Percentiles rank a stretch among this genome's conserved stretches.
These are phyloP conservation scores for Linnaemya tessellans DNA, from an alignment of 2,888 invertebrate genomes.

Conservation along the genomic window DNA sequence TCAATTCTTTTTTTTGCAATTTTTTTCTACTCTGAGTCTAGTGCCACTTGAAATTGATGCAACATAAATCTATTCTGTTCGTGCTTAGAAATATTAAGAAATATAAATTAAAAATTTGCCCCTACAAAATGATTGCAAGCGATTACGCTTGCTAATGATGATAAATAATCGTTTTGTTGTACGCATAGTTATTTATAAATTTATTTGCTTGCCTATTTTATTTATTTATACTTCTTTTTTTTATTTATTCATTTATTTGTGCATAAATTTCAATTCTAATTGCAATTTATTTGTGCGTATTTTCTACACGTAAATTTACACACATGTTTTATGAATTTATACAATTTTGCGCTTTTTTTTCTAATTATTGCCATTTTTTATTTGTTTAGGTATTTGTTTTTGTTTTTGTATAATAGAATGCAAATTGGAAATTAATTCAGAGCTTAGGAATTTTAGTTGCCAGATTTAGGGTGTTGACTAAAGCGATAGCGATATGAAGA, in stretches of 20 bases:
- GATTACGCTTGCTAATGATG: constrained; percentile 32
- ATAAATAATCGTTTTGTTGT: constrained; percentile 38
- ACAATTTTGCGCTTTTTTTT: constrained; percentile 6
- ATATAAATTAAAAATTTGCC: constrained; percentile 42
- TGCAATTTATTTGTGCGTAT: constrained; percentile 60
- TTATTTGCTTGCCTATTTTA: constrained; percentile 20
- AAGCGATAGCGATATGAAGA: background rate
- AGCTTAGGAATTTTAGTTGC: constrained; percentile 50
- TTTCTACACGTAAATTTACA: constrained; percentile 44
- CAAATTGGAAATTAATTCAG: constrained; percentile 49
- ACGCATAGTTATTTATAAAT: constrained; percentile 58
- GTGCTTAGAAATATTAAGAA: constrained; percentile 49
- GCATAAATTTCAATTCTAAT: constrained; percentile 59
- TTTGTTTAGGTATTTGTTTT: background rate
- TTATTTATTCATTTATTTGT: constrained; percentile 23
- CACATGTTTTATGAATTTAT: constrained; percentile 43
- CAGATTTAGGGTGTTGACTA: constrained; percentile 44
- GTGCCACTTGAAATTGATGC: constrained; percentile 35
- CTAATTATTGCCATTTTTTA: constrained; percentile 22
- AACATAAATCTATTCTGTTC: constrained; percentile 37
- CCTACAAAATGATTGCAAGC: constrained; percentile 49
- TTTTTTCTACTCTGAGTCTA: constrained; percentile 27
- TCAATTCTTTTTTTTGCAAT: background rate
- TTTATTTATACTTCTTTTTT: constrained; percentile 15
- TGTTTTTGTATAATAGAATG: constrained; percentile 21